Conservation (phyloP, 2,797 vertebrate species). For the Synaphobranchus kaupii region DNA sequence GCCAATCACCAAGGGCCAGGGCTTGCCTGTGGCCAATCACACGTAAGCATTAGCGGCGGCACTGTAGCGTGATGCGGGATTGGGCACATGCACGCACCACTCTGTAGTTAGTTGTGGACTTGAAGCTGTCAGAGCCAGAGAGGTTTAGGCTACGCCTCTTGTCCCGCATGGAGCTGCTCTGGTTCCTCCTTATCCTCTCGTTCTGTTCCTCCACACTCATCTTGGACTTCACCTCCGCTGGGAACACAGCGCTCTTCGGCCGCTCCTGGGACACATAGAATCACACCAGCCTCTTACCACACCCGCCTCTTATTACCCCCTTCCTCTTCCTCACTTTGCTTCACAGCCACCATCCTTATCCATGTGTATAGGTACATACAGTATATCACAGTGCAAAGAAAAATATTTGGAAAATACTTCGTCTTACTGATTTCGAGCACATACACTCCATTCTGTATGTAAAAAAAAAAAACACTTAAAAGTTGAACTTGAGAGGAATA, state of each 20-base stretch:
- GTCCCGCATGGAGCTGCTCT: conserved; percentile 87
- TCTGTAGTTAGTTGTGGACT: conserved; percentile 77
- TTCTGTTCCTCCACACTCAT: conserved; percentile 95
- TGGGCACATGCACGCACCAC: conserved; percentile 71
- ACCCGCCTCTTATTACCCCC: neutral
- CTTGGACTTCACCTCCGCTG: conserved; percentile 84
- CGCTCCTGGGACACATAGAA: conserved; percentile 74
- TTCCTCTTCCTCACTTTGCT: neutral
- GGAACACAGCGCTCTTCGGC: conserved; percentile 87
- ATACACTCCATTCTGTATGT: too few relatives aligned
- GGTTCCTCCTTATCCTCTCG: conserved; percentile 87
- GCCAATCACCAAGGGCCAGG: conserved; percentile 2
- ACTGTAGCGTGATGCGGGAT: neutral
- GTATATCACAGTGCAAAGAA: too few relatives aligned
- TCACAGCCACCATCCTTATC: neutral
- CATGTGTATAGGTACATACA: too few relatives aligned
- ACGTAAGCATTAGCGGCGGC: neutral
- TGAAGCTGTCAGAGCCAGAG: conserved; percentile 64
- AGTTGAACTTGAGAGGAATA: too few relatives aligned
- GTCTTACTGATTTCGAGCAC: too few relatives aligned
- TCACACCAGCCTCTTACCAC: neutral
- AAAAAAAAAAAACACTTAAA: too few relatives aligned
- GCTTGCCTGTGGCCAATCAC: neutral
- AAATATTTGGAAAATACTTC: too few relatives aligned
- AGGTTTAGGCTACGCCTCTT: conserved; percentile 91